Conservation (phyloP, 1,140 invertebrate species). For the Globodera rostochiensis region DNA sequence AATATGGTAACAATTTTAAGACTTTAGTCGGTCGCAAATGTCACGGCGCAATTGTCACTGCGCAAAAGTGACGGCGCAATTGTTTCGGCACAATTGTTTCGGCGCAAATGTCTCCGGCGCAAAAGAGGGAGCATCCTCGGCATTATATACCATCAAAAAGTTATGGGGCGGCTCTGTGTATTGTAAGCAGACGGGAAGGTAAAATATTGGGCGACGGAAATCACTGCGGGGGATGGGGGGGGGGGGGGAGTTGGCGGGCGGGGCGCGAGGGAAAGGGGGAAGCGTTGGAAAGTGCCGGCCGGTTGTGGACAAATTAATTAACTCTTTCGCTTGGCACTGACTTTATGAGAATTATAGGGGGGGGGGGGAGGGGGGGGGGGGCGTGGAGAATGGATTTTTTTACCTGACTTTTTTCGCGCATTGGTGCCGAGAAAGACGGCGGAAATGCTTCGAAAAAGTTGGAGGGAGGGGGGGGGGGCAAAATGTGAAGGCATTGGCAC, state of each 20-base stretch:
- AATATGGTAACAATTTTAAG: no score
- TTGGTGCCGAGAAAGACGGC: background rate
- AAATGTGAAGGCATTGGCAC: background rate
- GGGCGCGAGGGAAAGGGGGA: background rate
- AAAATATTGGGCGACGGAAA: no score
- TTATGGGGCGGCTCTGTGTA: background rate
- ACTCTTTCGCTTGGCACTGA: background rate
- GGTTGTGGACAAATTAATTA: background rate
- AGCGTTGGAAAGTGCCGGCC: background rate
- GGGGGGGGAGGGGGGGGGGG: background rate
- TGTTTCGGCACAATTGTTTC: no score
- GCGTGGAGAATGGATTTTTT: background rate
- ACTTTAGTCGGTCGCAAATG: no score
- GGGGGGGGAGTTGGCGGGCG: background rate
- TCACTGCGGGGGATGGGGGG: background rate
- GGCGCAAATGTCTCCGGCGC: no score
- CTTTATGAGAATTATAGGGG: no score
- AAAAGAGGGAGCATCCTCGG: no score
- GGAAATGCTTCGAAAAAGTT: background rate
- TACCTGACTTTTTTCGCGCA: background rate
- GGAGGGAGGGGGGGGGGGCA: background rate
- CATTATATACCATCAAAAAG: background rate
- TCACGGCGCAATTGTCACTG: no score
- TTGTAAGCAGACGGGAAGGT: background rate
- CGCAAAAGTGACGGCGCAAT: no score